Conservation (phyloP, 2,888 invertebrate genomes). For the Dynastes hyllus region DNA sequence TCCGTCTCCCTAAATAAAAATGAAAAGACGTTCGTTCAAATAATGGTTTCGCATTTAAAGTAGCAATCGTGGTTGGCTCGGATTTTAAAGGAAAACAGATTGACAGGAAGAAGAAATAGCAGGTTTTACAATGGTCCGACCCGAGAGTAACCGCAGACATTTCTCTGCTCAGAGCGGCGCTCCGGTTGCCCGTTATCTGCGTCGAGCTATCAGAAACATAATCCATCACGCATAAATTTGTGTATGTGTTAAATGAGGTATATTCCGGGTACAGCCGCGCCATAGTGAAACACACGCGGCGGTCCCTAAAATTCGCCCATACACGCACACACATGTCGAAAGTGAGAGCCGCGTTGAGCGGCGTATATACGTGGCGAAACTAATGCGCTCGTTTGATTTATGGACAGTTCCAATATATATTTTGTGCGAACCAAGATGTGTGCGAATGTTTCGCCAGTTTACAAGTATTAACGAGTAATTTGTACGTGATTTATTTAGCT, state of each 20-base stretch:
- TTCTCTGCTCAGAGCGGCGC: slow-evolving; percentile 6
- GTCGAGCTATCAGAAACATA: slow-evolving; percentile 50
- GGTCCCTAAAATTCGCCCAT: slow-evolving; percentile 17
- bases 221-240: slow-evolving; percentile 52
- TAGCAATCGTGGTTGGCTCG: slow-evolving; percentile 17
- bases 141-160: slow-evolving; percentile 37
- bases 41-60: slow-evolving; percentile 11
- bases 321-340: slow-evolving; percentile 14
- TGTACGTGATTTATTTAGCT: slow-evolving; percentile 36
- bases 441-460: slow-evolving; percentile 36
- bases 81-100: slow-evolving; percentile 33
- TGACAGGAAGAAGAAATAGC: slow-evolving; percentile 36
- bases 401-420: slow-evolving; percentile 40
- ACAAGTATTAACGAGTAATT: slow-evolving; percentile 44
- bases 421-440: slow-evolving; percentile 27
- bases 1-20: not conserved
- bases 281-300: not conserved
- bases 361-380: slow-evolving; percentile 4
- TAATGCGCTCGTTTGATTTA: slow-evolving; percentile 48
- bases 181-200: slow-evolving; percentile 17
- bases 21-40: not conserved
- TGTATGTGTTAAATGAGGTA: slow-evolving; percentile 51
- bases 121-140: slow-evolving; percentile 39
- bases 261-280: slow-evolving; percentile 23
- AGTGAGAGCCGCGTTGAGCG: not conserved